Base-by-base conservation (phyloP, 2,797 vertebrate genomes). In the Lophotriccus pileatus region DNA sequence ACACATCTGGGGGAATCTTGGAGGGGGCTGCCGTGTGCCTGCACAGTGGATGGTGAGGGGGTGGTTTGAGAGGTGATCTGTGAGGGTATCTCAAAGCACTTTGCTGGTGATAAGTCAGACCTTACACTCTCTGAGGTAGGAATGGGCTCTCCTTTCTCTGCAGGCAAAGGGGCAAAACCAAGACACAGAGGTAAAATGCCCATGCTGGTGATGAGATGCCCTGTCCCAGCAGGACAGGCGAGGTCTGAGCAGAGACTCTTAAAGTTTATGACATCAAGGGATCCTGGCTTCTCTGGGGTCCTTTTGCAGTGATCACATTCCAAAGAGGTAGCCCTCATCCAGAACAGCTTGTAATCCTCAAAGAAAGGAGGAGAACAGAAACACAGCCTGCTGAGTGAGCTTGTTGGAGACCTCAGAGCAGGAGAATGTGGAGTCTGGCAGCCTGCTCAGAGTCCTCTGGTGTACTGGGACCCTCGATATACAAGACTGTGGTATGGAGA, bases 231-330 rank as follows among this genome's bases (percentile, higher is more conserved):
- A 62, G 37, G 19, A 37, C n/a, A 4, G 36, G 44, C 22, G 34
- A 88, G 62, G 8, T 46, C 43, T 59, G 27, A 69, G 49, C 49
- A 80, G 49, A 44, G 37, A 14, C 18, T 56, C 39, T 17, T 17
- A 63, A 55, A 23, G 32, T 73, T 47, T 53, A 9, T 6, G 9
- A 13, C 44, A 14, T 44, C 14, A 10, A 37, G 23, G 36, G 23
- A 59, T 73, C n/a, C 52, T 52, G 60, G 22, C 53, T 78, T 46
- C 20, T 83, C 25, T 37, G 52, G 78, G 3, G 2, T 43, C 14
- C 52, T 36, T 69, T 59, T 62, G n/a, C 50, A 36, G 23, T 12
- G 60, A 12, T 41, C 24, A 19, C 0, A 0, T 39, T 60, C 5
- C 0, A 24, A 39, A 49, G 28, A 56, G 44, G 63, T 24, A 73